A percentile compares a stretch with the other conserved stretches of the same genome.
Evolutionary conservation across 2,113 vertebrate species (phyloP).

Genomic region (Coreoperca whiteheadi): DNA sequence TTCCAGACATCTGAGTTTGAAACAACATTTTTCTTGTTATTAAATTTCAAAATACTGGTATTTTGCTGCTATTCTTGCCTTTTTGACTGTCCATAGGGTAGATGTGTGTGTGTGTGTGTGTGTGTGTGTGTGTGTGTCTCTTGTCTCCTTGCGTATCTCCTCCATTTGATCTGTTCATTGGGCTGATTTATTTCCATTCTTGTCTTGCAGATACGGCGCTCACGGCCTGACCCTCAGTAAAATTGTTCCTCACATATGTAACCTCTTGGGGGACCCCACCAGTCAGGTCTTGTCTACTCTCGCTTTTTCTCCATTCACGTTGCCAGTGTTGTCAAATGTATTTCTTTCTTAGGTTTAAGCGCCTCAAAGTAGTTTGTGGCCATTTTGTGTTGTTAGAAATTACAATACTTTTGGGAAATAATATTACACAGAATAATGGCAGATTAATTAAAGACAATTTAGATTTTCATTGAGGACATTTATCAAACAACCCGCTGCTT

Average conservation of each 20-base stretch:
- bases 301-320: not conserved
- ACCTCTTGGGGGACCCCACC: constrained; percentile 96
- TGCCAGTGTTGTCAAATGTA: not conserved
- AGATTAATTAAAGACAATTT: not conserved
- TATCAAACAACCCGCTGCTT: not conserved
- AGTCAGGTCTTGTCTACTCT: constrained; percentile 89
- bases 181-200: not conserved
- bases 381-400: not conserved
- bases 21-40: not conserved
- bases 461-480: not conserved
- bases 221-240: constrained; percentile 98
- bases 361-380: not conserved
- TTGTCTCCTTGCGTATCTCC: not conserved
- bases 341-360: not conserved
- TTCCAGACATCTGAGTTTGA: not conserved
- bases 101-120: not conserved
- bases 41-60: not conserved
- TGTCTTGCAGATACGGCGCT: constrained; percentile 91
- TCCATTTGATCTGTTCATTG: not conserved
- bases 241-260: constrained; percentile 99
- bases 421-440: not conserved
- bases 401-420: not conserved
- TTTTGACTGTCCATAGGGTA: not conserved
- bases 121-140: no score
- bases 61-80: not conserved